A percentile compares a stretch with the other conserved stretches of the same genome.
phyloP scores from a whole-genome alignment of 2,113 vertebrate genomes.

The Pteruthius melanotis region DNA sequence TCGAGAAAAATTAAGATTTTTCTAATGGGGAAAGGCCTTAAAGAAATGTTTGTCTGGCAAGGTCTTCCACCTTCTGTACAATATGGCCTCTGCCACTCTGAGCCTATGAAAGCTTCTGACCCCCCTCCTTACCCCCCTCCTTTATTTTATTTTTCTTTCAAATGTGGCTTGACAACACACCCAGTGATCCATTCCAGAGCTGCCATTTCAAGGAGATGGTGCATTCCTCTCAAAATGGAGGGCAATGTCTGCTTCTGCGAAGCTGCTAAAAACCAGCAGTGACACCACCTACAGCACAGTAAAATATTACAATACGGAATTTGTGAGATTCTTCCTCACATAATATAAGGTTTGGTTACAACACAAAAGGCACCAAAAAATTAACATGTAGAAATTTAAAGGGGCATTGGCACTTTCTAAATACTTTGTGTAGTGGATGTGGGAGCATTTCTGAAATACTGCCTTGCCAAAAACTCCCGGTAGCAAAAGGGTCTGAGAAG shows the following conservation, averaged over 20 bases:
- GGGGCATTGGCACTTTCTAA: neutral
- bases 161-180: neutral
- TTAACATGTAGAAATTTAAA: neutral
- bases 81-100: neutral
- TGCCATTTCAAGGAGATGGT: neutral
- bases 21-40: neutral
- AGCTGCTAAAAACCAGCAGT: neutral
- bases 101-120: neutral
- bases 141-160: neutral
- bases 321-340: neutral
- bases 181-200: neutral
- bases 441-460: neutral
- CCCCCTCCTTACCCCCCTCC: fast-evolving
- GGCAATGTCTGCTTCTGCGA: fast-evolving
- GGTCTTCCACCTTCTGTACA: neutral
- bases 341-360: neutral
- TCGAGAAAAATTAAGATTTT: neutral
- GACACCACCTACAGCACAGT: neutral
- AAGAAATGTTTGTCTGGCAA: fast-evolving
- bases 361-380: neutral
- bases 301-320: neutral
- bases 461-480: neutral
- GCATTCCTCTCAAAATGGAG: neutral
- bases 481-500: neutral
- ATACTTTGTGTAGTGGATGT: neutral